Evolutionary conservation across 2,797 vertebrate species (phyloP), one percentile per base, ranked within the genome.

Genomic region (Dipus sagitta): DNA sequence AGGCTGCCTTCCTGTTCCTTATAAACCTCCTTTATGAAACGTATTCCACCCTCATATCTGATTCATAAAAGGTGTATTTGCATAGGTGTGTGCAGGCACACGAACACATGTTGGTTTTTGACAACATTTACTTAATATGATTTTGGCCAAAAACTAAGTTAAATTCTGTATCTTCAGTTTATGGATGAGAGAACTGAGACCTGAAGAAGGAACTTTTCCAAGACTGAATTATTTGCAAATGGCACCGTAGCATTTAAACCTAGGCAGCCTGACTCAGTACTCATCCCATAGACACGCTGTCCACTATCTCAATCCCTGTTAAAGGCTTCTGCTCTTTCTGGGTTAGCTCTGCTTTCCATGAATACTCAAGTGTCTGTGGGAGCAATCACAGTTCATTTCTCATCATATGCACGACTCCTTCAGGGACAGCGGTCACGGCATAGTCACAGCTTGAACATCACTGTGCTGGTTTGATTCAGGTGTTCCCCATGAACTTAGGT

Each of bases 171-270:
- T 42, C 32, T 20, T 18, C 65, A 84, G 42, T 67, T 83, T 32
- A 38, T 42, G 12, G 18, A 34, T 79, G 17, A 79, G 52, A 89
- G 93, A 92, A 76, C 52, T 60, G 67, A 82, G 34, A 80, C 52
- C 14, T 52, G 18, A 65, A 79, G n/a, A 87, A 90, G 3, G 58
- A 92, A 83, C 20, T 92, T 79, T 75, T 58, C 38, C 11, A 47
- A 83, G 28, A 52, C 18, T 47, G 20, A 58, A 71, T 58, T 79
- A 88, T 82, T 83, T 94, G 14, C 71, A 80, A 91, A 34, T 81
- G 2, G 11, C 24, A 88, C 85, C 81, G 54, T 34, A 8, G 13
- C 64, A 85, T 58, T 90, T 60, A 90, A 87, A 84, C 10, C 17
- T 9, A 76, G 42, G 28, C 64, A 77, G 47, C 23, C 30, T 70